Conservation (phyloP, 2,113 vertebrate species). For the Ornithorhynchus anatinus region DNA sequence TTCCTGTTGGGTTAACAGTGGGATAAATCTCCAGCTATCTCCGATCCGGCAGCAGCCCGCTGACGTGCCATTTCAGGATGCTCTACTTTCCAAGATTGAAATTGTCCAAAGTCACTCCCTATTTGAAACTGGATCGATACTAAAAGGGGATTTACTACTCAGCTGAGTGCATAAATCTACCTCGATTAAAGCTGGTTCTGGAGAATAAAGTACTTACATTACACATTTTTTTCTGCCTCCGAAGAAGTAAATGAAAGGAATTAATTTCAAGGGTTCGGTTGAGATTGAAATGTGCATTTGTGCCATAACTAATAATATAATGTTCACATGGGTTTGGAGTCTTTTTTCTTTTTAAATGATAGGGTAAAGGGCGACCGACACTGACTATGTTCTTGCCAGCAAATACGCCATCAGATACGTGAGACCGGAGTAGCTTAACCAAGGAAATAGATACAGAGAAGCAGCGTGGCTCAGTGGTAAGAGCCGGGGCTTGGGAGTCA, state of each 20-base stretch:
- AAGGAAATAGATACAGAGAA: too few relatives aligned
- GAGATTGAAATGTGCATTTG: not conserved
- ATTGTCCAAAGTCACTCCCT: slow-evolving; percentile 21
- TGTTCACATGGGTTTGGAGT: not conserved
- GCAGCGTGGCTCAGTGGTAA: too few relatives aligned
- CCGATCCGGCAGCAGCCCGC: slow-evolving; percentile 1
- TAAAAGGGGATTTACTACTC: slow-evolving; percentile 54
- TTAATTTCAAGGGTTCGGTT: slow-evolving; percentile 9
- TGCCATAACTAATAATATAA: not conserved
- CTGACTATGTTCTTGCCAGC: too few relatives aligned
- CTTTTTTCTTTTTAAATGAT: not conserved
- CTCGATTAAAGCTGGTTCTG: slow-evolving; percentile 31
- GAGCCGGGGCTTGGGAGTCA: too few relatives aligned
- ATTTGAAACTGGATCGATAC: slow-evolving; percentile 49
- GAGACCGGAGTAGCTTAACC: too few relatives aligned
- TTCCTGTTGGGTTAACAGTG: not conserved
- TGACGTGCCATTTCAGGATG: slow-evolving; percentile 23
- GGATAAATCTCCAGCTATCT: slow-evolving; percentile 41
- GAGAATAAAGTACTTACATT: slow-evolving; percentile 14
- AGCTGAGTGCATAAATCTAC: slow-evolving; percentile 40
- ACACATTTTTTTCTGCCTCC: slow-evolving; percentile 26
- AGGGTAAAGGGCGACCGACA: not conserved
- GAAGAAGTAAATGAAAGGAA: slow-evolving; percentile 33
- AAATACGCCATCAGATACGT: too few relatives aligned
- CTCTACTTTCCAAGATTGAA: slow-evolving; percentile 44